Evolutionary conservation across 2,797 vertebrate genomes (phyloP).

Genomic region (Florisuga fusca): DNA sequence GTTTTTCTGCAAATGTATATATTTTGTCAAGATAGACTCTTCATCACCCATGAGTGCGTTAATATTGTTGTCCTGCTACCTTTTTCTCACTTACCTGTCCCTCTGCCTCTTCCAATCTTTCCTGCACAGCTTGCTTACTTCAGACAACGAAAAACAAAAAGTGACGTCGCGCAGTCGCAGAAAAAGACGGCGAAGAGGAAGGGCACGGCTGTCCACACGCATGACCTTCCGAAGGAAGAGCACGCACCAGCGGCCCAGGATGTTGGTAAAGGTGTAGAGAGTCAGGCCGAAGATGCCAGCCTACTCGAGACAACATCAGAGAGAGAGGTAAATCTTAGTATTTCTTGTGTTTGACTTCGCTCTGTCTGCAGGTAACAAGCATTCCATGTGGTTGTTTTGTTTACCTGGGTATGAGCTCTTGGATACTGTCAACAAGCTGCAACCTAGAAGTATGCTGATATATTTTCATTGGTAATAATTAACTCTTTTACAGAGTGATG

Average conservation of each 20-base stretch:
- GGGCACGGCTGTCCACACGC: conserved; percentile 84
- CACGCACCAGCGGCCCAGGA: conserved; percentile 68
- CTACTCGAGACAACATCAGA: neutral
- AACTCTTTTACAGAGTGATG: neutral
- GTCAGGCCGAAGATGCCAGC: neutral
- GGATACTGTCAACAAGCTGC: neutral
- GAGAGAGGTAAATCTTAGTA: conserved; percentile 39
- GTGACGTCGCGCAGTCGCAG: conserved; percentile 83
- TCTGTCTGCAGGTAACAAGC: accelerated
- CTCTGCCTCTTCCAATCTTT: conserved; percentile 88
- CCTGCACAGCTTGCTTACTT: conserved; percentile 92
- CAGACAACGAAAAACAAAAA: conserved; percentile 89
- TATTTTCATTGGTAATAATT: neutral
- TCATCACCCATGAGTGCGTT: conserved; percentile 50
- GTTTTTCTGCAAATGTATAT: conserved; percentile 46
- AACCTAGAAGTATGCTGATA: neutral
- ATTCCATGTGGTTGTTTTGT: neutral
- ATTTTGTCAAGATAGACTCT: neutral
- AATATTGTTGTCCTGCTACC: conserved; percentile 83
- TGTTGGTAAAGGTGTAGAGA: neutral
- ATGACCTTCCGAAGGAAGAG: conserved; percentile 84
- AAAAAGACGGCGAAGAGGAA: conserved; percentile 95
- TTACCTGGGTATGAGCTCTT: neutral
- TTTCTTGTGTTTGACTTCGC: neutral
- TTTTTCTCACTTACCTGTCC: conserved; percentile 87